phyloP scores from a whole-genome alignment of 2,797 vertebrate genomes.

The Cheirogaleus major region DNA sequence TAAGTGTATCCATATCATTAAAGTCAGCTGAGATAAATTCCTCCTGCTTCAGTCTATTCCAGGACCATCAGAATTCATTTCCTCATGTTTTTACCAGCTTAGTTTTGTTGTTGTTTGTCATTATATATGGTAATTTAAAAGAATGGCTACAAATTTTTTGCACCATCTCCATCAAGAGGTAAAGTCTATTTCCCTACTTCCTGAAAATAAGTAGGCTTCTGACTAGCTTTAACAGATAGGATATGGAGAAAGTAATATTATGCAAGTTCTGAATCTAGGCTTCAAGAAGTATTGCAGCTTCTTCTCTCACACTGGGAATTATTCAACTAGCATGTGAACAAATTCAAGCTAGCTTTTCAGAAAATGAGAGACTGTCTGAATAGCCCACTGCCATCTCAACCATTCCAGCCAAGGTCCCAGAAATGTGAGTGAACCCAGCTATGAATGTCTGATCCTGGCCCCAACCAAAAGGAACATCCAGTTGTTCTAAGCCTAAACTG shows the following conservation, averaged over 20 bases:
- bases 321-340: neutral
- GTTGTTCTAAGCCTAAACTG: neutral
- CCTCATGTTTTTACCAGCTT: neutral
- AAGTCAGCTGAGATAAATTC: neutral
- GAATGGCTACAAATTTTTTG: neutral
- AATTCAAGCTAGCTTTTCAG: neutral
- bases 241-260: neutral
- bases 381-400: fast-evolving
- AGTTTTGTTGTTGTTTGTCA: neutral
- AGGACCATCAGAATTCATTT: neutral
- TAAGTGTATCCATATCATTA: neutral
- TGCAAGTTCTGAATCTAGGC: neutral
- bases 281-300: neutral
- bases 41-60: neutral
- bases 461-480: neutral
- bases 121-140: neutral
- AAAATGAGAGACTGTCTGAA: neutral
- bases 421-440: no score
- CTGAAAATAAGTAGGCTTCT: neutral
- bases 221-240: neutral
- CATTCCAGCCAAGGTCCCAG: neutral
- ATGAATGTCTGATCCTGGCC: neutral
- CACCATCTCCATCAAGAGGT: neutral
- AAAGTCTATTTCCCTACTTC: neutral
- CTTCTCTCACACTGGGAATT: neutral